These are phyloP conservation scores for Excalfactoria chinensis DNA, from an alignment of 2,113 vertebrate genomes.

Conservation along the genomic window DNA sequence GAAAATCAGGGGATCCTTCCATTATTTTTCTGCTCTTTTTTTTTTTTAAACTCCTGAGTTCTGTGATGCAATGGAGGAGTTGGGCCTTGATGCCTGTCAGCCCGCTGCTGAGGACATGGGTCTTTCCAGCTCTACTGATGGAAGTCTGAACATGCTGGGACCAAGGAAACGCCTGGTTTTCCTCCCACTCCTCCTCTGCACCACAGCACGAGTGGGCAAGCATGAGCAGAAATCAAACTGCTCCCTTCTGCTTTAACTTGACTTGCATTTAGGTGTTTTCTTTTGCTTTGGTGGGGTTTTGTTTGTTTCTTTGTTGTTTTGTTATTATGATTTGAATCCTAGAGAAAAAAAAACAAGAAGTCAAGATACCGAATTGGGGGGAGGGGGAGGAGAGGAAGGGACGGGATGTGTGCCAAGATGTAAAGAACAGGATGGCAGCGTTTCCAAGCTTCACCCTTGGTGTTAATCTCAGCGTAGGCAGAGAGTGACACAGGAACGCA, in stretches of 20 bases:
- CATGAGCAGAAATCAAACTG: not conserved
- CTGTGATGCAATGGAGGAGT: fast-evolving
- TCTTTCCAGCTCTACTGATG: not conserved
- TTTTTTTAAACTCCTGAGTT: not conserved
- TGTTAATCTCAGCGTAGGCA: fast-evolving
- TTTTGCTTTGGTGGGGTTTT: not conserved
- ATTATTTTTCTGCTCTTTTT: not conserved
- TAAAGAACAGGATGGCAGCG: not conserved
- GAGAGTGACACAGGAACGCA: not conserved
- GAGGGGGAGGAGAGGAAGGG: too few species aligned
- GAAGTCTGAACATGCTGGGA: not conserved
- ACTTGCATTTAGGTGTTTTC: not conserved
- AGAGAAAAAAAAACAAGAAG: not conserved
- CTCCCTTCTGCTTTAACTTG: not conserved
- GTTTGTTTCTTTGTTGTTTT: not conserved
- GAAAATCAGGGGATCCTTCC: fast-evolving
- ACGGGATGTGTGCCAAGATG: not conserved
- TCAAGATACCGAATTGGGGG: not conserved
- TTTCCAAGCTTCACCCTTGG: not conserved
- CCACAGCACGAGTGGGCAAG: fast-evolving
- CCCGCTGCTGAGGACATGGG: not conserved
- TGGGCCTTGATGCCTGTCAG: not conserved
- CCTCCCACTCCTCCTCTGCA: not conserved
- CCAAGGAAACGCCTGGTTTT: not conserved
- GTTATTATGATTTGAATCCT: not conserved